These are phyloP conservation scores for Neodiprion pinetum DNA, from an alignment of 1,140 invertebrate genomes.

Conservation along the genomic window DNA sequence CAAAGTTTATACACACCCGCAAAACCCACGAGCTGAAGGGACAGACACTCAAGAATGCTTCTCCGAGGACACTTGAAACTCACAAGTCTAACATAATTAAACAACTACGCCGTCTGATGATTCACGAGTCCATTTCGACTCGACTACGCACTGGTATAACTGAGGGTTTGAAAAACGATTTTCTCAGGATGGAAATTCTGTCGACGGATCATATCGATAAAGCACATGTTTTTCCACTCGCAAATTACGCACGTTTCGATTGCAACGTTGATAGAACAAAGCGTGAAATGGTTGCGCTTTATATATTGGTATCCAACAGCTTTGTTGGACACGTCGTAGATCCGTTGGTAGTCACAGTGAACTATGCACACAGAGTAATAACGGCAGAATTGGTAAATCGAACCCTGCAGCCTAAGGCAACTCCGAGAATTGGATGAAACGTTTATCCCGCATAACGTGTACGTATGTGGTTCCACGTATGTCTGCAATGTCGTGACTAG, in stretches of 20 bases:
- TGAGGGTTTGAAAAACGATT: neutral
- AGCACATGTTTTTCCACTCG: no score
- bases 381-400: neutral
- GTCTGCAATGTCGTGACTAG: no score
- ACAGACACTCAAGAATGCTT: neutral
- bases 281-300: neutral
- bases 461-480: no score
- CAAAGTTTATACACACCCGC: neutral
- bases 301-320: neutral
- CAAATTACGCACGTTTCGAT: no score
- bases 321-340: neutral
- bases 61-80: neutral
- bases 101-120: neutral
- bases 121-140: neutral
- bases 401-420: neutral
- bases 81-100: neutral
- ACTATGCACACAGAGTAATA: neutral
- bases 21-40: neutral
- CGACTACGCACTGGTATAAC: neutral
- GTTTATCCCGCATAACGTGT: no score
- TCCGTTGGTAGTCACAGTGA: neutral
- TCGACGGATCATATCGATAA: no score
- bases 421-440: no score
- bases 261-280: neutral
- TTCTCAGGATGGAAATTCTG: neutral